Conservation (phyloP, 2,113 vertebrate genomes). For the Morone saxatilis region DNA sequence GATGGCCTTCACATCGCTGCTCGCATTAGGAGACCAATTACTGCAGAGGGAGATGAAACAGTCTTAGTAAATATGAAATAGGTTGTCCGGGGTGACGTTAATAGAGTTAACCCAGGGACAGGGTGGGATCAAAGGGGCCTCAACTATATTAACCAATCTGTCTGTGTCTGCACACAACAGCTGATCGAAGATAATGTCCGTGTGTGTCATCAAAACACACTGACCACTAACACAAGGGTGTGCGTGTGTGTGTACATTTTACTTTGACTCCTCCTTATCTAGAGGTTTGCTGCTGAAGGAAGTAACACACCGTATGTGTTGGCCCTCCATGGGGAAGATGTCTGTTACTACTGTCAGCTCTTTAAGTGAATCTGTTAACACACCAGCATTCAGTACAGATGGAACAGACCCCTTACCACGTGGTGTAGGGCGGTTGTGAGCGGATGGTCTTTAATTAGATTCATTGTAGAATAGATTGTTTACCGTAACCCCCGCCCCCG, state of each 20-base stretch:
- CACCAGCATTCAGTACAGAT: constrained; percentile 44
- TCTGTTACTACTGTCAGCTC: constrained; percentile 43
- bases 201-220: constrained; percentile 57
- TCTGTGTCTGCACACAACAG: constrained; percentile 81
- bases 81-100: constrained; percentile 79
- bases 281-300: constrained; percentile 12
- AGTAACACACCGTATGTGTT: constrained; percentile 1
- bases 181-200: constrained; percentile 74
- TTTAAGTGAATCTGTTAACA: constrained; percentile 49
- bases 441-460: constrained; percentile 78
- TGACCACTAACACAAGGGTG: constrained; percentile 33
- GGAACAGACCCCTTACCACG: constrained; percentile 31
- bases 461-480: constrained; percentile 86
- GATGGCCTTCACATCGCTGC: constrained; percentile 78
- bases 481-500: constrained; percentile 76
- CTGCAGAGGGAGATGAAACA: constrained; percentile 75
- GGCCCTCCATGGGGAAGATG: constrained; percentile 2
- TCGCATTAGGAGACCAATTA: constrained; percentile 83
- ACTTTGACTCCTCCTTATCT: constrained; percentile 12
- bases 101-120: constrained; percentile 84
- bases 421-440: constrained; percentile 45
- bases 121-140: constrained; percentile 70
- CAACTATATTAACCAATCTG: constrained; percentile 84
- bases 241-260: constrained; percentile 3
- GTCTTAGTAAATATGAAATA: constrained; percentile 84